A percentile compares a stretch with the other conserved stretches of the same genome.
These are phyloP conservation scores for Cecidostiba fungosa DNA, from an alignment of 2,888 invertebrate genomes.

Conservation along the genomic window DNA sequence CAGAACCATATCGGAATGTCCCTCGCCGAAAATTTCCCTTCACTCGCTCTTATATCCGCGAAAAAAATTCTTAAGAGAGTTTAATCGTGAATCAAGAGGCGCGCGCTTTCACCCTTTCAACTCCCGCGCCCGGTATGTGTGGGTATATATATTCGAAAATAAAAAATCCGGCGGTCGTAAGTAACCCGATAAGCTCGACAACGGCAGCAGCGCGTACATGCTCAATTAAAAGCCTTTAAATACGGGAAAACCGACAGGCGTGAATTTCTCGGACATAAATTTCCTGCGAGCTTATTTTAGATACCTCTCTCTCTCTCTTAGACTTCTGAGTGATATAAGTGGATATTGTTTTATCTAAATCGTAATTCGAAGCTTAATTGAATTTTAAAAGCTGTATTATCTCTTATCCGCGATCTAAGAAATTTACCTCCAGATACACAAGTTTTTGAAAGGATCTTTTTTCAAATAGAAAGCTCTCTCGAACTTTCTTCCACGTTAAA, in stretches of 20 bases:
- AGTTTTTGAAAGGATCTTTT: background rate
- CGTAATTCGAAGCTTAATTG: background rate
- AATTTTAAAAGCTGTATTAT: background rate
- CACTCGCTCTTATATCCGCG: background rate
- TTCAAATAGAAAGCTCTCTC: too few species aligned
- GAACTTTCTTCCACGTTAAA: too few species aligned
- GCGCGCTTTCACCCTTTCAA: constrained; percentile 51
- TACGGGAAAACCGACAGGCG: background rate
- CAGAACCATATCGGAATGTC: background rate
- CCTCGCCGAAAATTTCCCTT: background rate
- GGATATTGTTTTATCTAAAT: background rate
- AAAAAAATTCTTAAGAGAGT: background rate
- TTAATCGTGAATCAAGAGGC: background rate
- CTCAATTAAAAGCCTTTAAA: constrained; percentile 39
- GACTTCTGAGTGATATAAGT: background rate
- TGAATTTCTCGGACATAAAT: constrained; percentile 24
- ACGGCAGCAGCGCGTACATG: background rate
- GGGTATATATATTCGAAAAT: background rate
- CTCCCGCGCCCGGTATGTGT: background rate
- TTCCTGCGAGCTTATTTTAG: too few species aligned
- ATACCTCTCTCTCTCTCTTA: background rate
- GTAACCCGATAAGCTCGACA: constrained; percentile 46
- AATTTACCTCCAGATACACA: background rate
- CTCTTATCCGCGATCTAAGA: background rate
- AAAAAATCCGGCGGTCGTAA: constrained; percentile 23